phyloP scores from a whole-genome alignment of 2,888 invertebrate genomes.

The Cataglyphis albicans region DNA sequence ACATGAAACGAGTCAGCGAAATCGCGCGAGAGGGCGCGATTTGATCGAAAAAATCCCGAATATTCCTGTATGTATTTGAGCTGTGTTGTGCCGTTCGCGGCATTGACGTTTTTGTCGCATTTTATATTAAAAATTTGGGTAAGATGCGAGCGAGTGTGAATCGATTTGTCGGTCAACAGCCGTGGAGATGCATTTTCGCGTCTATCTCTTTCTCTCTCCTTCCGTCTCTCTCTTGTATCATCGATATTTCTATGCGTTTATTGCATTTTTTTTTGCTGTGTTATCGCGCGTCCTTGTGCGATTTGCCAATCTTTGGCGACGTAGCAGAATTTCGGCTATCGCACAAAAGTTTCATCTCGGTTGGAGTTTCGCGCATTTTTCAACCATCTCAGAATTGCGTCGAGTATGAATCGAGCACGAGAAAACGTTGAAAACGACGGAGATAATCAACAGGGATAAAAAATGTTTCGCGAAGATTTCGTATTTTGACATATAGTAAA shows the following conservation, averaged over 20 bases:
- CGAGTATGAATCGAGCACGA: background rate
- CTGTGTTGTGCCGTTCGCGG: constrained; percentile 19
- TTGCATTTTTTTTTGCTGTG: background rate
- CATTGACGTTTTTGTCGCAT: constrained; percentile 10
- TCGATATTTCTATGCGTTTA: constrained; percentile 12
- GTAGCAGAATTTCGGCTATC: constrained; percentile 26
- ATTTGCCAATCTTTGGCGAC: constrained; percentile 33
- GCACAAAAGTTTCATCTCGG: background rate
- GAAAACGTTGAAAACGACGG: background rate
- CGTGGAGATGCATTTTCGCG: background rate
- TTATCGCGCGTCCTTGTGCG: constrained; percentile 35
- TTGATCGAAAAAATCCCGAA: background rate
- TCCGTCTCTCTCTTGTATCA: too few relatives aligned
- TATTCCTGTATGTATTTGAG: background rate
- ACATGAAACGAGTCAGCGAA: background rate
- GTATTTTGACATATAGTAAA: constrained; percentile 9
- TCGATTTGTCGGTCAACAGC: background rate
- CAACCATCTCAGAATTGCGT: background rate
- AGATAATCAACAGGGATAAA: background rate
- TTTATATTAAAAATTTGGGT: constrained; percentile 15
- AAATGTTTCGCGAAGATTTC: background rate
- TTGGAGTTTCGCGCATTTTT: background rate
- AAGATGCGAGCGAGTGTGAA: background rate
- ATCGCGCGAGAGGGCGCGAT: constrained; percentile 8
- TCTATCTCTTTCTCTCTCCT: too few relatives aligned